A percentile compares a stretch with the other conserved stretches of the same genome.
Conservation (phyloP, 2,888 invertebrate species). For the Linyphia triangularis region DNA sequence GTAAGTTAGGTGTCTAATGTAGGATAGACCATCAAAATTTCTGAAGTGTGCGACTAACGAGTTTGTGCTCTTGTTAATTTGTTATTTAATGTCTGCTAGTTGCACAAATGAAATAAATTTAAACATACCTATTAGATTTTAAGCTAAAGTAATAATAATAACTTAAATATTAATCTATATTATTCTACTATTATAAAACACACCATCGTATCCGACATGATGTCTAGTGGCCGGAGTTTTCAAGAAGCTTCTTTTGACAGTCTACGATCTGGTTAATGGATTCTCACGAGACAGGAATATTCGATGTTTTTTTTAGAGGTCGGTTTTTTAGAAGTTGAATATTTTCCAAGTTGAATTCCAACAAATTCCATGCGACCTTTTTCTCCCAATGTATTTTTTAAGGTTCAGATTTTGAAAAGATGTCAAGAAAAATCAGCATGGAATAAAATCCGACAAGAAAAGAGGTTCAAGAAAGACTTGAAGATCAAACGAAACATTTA, state of each 20-base stretch:
- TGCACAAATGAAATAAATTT: too few relatives aligned
- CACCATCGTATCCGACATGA: too few relatives aligned
- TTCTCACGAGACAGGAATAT: too few relatives aligned
- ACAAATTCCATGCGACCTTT: background rate
- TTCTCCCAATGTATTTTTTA: conserved; percentile 2
- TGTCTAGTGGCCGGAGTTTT: background rate
- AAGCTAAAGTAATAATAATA: too few relatives aligned
- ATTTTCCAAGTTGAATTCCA: background rate
- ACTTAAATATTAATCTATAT: too few relatives aligned
- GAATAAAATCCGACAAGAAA: conserved; percentile 2
- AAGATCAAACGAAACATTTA: background rate
- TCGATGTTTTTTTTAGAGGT: too few relatives aligned
- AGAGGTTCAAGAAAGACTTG: background rate
- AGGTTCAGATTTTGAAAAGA: conserved; percentile 26
- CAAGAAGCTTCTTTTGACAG: conserved; percentile 20
- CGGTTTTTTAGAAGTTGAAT: background rate
- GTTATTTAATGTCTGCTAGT: too few relatives aligned
- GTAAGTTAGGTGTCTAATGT: too few relatives aligned
- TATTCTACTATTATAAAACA: background rate
- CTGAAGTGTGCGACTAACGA: too few relatives aligned
- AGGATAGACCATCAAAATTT: too few relatives aligned
- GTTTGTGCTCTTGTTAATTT: too few relatives aligned
- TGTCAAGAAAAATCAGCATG: background rate
- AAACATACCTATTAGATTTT: too few relatives aligned
- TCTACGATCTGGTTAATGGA: conserved; percentile 37